phyloP scores from a whole-genome alignment of 1,140 invertebrate species.

The Uloborus diversus region DNA sequence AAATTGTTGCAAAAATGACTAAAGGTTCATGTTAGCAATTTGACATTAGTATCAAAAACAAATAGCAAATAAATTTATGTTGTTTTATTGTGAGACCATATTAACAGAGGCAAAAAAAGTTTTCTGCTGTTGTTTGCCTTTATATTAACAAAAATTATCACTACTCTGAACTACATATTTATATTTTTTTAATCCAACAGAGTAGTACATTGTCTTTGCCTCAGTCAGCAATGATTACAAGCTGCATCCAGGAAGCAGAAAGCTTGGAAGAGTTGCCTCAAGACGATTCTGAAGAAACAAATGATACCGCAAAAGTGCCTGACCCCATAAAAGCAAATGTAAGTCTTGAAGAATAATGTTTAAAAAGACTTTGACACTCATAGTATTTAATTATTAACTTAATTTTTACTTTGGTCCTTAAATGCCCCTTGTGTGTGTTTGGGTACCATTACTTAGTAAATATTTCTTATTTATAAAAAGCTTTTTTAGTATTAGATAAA shows the following conservation, averaged over 20 bases:
- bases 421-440: too few relatives aligned
- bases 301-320: slow-evolving; percentile 39
- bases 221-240: slow-evolving; percentile 45
- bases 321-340: too few relatives aligned
- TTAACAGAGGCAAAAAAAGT: neutral
- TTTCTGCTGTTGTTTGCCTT: too few relatives aligned
- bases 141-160: neutral
- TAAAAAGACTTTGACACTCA: too few relatives aligned
- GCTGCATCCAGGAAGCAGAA: slow-evolving; percentile 40
- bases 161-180: neutral
- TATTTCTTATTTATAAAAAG: too few relatives aligned
- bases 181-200: slow-evolving; percentile 1
- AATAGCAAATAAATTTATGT: neutral
- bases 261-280: slow-evolving; percentile 35
- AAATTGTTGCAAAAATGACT: too few relatives aligned
- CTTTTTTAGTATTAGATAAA: too few relatives aligned
- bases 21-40: neutral
- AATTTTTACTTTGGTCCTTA: too few relatives aligned
- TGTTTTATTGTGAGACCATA: neutral
- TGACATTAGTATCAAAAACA: neutral
- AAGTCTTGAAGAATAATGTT: too few relatives aligned
- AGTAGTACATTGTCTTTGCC: slow-evolving; percentile 48
- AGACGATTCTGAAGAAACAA: slow-evolving; percentile 23
- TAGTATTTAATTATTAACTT: too few relatives aligned
- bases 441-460: too few relatives aligned